phyloP scores from a whole-genome alignment of 2,113 vertebrate species.

The Rhadina sibilatrix region DNA sequence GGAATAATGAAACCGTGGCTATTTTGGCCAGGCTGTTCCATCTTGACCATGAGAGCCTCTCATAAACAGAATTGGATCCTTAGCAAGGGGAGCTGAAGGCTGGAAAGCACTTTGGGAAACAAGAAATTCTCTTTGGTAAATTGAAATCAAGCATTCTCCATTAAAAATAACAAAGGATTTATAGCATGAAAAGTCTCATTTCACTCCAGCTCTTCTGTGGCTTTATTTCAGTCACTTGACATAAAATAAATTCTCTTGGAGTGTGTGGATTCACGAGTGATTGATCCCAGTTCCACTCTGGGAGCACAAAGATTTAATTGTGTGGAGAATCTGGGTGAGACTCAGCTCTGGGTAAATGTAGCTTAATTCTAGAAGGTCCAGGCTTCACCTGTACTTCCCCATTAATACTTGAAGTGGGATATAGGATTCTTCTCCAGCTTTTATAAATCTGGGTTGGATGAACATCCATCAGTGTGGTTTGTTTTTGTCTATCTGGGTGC shows the following conservation, averaged over 20 bases:
- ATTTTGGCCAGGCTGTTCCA: neutral
- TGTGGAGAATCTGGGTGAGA: neutral
- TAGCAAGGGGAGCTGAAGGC: neutral
- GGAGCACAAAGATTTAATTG: neutral
- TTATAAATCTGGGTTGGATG: neutral
- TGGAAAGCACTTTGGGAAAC: neutral
- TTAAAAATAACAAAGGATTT: neutral
- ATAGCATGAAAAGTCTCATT: neutral
- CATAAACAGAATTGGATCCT: neutral
- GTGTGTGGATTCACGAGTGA: neutral
- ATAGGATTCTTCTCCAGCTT: neutral
- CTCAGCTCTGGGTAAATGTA: neutral
- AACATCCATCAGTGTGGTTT: fast-evolving
- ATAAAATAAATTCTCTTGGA: neutral
- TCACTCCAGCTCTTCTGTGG: neutral
- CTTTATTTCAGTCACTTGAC: neutral
- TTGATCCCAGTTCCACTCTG: neutral
- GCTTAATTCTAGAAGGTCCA: neutral
- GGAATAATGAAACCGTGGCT: neutral
- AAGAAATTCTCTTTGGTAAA: neutral
- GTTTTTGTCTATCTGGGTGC: neutral
- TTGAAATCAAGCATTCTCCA: neutral
- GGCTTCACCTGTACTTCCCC: fast-evolving
- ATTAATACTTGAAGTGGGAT: too few relatives aligned
- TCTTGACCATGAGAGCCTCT: neutral